Conservation (phyloP, 2,113 vertebrate species). For the Dasyprocta punctata region DNA sequence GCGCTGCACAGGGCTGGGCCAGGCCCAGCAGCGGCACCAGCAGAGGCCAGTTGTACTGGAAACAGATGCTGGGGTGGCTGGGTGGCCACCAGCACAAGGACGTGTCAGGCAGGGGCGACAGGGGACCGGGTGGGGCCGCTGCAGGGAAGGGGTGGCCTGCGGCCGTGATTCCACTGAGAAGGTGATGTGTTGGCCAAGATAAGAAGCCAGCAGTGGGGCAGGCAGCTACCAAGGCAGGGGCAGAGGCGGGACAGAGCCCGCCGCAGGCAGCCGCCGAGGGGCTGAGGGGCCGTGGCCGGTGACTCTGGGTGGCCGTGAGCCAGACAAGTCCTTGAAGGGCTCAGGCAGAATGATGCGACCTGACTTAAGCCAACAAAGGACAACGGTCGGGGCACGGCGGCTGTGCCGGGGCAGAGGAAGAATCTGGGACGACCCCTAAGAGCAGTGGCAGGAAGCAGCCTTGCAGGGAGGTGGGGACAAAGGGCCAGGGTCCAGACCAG, state of each 20-base stretch:
- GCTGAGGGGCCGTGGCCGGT: too few relatives aligned
- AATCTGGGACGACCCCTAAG: accelerated
- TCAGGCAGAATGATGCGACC: accelerated
- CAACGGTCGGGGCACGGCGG: background rate
- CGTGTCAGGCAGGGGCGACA: background rate
- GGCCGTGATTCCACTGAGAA: background rate
- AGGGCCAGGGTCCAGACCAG: accelerated
- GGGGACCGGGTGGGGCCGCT: too few relatives aligned
- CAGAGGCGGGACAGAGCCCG: background rate
- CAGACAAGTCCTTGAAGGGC: too few relatives aligned
- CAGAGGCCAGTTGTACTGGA: accelerated
- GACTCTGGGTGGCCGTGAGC: accelerated
- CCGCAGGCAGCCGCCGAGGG: background rate
- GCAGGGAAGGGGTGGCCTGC: background rate
- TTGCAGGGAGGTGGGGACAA: accelerated
- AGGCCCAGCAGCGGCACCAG: background rate
- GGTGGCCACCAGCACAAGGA: background rate
- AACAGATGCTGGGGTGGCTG: accelerated
- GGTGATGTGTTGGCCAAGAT: background rate
- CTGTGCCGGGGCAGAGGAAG: background rate
- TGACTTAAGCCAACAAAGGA: background rate
- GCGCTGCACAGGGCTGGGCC: too few relatives aligned
- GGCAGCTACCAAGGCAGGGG: background rate
- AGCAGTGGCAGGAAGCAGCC: background rate
- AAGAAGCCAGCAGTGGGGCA: background rate